Conservation (phyloP, 2,113 vertebrate species). For the Protomyctophum bolini region DNA sequence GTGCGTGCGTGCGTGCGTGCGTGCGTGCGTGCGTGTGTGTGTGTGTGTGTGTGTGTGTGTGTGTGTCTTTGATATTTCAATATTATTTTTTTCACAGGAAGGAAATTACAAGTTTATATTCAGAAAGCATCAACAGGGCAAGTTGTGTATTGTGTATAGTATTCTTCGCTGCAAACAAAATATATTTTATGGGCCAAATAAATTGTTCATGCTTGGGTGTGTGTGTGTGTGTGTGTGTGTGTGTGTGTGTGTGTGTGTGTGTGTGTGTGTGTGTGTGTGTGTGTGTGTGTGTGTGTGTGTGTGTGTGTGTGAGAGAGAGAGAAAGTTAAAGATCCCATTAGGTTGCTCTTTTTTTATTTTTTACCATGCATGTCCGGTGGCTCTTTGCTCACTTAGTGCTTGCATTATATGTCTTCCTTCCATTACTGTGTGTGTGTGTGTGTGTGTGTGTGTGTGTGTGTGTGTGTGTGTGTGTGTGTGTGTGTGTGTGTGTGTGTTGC, state of each 20-base stretch:
- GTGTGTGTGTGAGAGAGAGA: background rate
- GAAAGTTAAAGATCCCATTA: slow-evolving; percentile 33
- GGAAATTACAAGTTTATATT: no score
- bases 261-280: background rate
- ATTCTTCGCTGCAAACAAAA: no score
- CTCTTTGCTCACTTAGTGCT: slow-evolving; percentile 67
- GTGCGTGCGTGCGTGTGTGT: background rate
- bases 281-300: slow-evolving; percentile 23
- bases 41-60: background rate
- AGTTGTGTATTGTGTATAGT: no score
- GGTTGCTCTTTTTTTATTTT: slow-evolving; percentile 32
- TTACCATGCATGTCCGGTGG: slow-evolving; percentile 44
- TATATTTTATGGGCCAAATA: slow-evolving; percentile 18
- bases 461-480: slow-evolving; percentile 19
- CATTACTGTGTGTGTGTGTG: slow-evolving; percentile 47
- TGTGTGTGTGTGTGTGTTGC: background rate
- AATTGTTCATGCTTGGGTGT: slow-evolving; percentile 22
- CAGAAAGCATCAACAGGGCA: no score
- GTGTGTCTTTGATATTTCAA: slow-evolving; percentile 10
- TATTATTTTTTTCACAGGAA: no score
- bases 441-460: slow-evolving; percentile 24
- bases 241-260: slow-evolving; percentile 20
- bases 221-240: slow-evolving; percentile 19
- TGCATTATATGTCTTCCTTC: slow-evolving; percentile 48
- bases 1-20: background rate